Evolutionary conservation across 2,888 invertebrate genomes (phyloP).

Genomic region (Serripes groenlandicus): DNA sequence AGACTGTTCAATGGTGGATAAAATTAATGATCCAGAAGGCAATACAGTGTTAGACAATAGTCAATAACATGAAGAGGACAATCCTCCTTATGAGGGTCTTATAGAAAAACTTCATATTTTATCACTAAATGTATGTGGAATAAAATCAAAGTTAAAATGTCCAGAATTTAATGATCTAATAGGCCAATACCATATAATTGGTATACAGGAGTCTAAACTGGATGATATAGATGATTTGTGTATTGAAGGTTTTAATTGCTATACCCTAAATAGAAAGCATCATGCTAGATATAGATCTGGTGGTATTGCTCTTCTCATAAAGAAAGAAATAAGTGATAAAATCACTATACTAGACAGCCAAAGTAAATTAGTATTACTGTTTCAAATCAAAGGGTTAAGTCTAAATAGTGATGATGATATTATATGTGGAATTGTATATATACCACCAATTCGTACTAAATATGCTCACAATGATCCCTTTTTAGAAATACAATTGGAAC

Average conservation of each 20-base stretch:
- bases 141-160: constrained; percentile 5
- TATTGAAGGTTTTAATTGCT: background rate
- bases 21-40: no score
- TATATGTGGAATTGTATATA: constrained; percentile 2
- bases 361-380: background rate
- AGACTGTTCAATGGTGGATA: no score
- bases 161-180: constrained; percentile 10
- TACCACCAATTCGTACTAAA: constrained; percentile 10
- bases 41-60: background rate
- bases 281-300: constrained; percentile 12
- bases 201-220: constrained; percentile 15
- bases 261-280: constrained; percentile 3
- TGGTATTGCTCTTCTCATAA: background rate
- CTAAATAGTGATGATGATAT: background rate
- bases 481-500: constrained; percentile 9
- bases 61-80: no score
- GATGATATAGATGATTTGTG: background rate
- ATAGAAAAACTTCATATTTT: no score
- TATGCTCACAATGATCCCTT: constrained; percentile 2
- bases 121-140: constrained; percentile 10
- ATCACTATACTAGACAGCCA: background rate
- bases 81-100: no score
- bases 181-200: background rate
- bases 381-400: background rate
- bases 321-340: background rate